Evolutionary conservation across 2,888 invertebrate species (phyloP), one percentile per base, ranked within the genome.

Genomic region (Protophormia terraenovae): DNA sequence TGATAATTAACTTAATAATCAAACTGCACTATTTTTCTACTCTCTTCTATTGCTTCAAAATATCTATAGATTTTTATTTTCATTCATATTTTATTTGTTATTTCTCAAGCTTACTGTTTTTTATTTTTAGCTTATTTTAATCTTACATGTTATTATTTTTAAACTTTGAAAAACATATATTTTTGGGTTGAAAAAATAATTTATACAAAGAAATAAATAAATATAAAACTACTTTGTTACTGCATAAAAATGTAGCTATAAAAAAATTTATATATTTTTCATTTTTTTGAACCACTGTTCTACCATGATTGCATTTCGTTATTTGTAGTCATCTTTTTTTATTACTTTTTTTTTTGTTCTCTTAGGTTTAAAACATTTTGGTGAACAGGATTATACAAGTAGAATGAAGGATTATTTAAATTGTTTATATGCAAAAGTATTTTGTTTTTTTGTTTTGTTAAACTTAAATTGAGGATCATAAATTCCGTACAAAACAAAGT

Each of bases 381-480:
- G 27, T 55, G 27, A 53, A 53, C 50, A 35, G 45, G 71, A 64
- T 77, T 71, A 53, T n/a, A 19, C 24, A 27, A 69, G 27, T 38
- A 38, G 45, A 12, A 55, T 58, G 32, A 24, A 45, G 35, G 66
- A 50, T 71, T 71, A 50, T 60, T 66, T 55, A 53, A 45, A 38
- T 16, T 58, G 58, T 58, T n/a, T n/a, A n/a, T n/a, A 16, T 60
- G 32, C 32, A 8, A 55, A 19, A 32, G 24, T n/a, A 19, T 14
- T 8, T 50, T 19, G 19, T 22, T 22, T 19, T 50, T 19, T 27
- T 22, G n/a, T 41, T 14, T 55, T 55, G 45, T 32, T 19, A 62
- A 71, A 24, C 10, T 41, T 29, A 58, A 75, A 75, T 16, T 41
- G 47, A 27, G 75, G 22, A 38, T 67, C 47, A 75, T 73, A 81